A percentile compares a stretch with the other conserved stretches of the same genome.
These are phyloP conservation scores for Lasaia peninsularis DNA, from an alignment of 1,140 invertebrate species.

Conservation along the genomic window DNA sequence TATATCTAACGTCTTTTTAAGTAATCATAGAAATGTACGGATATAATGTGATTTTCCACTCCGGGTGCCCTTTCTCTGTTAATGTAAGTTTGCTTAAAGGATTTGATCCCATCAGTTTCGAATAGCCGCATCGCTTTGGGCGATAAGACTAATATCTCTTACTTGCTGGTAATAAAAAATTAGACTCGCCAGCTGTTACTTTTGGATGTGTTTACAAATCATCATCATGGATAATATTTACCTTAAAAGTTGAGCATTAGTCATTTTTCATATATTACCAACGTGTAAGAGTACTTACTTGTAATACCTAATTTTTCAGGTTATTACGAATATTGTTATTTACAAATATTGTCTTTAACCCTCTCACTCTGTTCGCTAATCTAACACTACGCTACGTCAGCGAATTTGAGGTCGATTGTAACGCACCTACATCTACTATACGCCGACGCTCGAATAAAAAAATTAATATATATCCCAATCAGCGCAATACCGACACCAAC, in stretches of 20 bases:
- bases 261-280: slow-evolving; percentile 16
- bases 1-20: slow-evolving; percentile 71
- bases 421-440: slow-evolving; percentile 66
- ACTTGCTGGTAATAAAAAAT: slow-evolving; percentile 28
- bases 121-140: slow-evolving; percentile 48
- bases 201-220: slow-evolving; percentile 15
- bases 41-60: slow-evolving; percentile 62
- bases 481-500: slow-evolving; percentile 44
- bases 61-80: slow-evolving; percentile 46
- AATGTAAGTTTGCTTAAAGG: slow-evolving; percentile 77
- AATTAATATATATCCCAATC: slow-evolving; percentile 51
- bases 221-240: neutral
- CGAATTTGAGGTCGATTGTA: slow-evolving; percentile 63
- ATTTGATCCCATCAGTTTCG: slow-evolving; percentile 79
- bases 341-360: slow-evolving; percentile 79
- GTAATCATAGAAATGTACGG: slow-evolving; percentile 60
- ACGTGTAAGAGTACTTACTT: slow-evolving; percentile 38
- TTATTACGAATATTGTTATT: slow-evolving; percentile 71
- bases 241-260: slow-evolving; percentile 12
- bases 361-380: slow-evolving; percentile 75
- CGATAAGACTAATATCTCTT: slow-evolving; percentile 41
- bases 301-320: slow-evolving; percentile 69
- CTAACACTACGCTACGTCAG: slow-evolving; percentile 72
- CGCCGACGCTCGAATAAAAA: slow-evolving; percentile 54
- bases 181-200: neutral